Conservation (phyloP, 1,140 invertebrate species). For the Leptopilina boulardi region DNA sequence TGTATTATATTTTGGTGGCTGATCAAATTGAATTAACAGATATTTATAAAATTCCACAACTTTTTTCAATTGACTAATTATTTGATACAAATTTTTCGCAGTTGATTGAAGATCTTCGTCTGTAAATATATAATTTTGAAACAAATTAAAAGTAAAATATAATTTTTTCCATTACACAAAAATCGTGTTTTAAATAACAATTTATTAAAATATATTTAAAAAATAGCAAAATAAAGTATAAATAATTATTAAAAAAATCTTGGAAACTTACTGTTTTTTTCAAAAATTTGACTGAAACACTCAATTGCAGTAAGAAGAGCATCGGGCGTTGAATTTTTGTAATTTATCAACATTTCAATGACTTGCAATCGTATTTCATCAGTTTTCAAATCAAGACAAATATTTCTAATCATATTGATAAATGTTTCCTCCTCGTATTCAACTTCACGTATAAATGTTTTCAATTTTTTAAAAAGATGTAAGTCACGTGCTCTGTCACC, state of each 20-base stretch:
- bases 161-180: too few species aligned
- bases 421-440: conserved; percentile 76
- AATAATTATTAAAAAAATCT: conserved; percentile 15
- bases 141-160: too few species aligned
- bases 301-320: conserved; percentile 76
- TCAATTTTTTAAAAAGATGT: conserved; percentile 89
- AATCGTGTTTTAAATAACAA: too few species aligned
- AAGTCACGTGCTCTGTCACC: conserved; percentile 90
- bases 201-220: too few species aligned
- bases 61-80: conserved; percentile 64
- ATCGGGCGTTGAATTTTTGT: conserved; percentile 78
- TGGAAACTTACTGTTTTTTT: conserved; percentile 53
- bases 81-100: conserved; percentile 62
- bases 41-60: conserved; percentile 74
- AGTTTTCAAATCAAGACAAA: conserved; percentile 84
- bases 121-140: conserved; percentile 41
- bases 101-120: conserved; percentile 63
- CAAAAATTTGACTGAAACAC: conserved; percentile 72
- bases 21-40: conserved; percentile 62
- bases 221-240: too few species aligned
- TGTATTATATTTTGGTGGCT: conserved; percentile 67
- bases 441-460: conserved; percentile 80
- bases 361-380: conserved; percentile 83
- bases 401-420: conserved; percentile 75
- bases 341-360: conserved; percentile 82